Evolutionary conservation across 1,140 invertebrate genomes (phyloP).

Genomic region (Drosophila parabipectinata): DNA sequence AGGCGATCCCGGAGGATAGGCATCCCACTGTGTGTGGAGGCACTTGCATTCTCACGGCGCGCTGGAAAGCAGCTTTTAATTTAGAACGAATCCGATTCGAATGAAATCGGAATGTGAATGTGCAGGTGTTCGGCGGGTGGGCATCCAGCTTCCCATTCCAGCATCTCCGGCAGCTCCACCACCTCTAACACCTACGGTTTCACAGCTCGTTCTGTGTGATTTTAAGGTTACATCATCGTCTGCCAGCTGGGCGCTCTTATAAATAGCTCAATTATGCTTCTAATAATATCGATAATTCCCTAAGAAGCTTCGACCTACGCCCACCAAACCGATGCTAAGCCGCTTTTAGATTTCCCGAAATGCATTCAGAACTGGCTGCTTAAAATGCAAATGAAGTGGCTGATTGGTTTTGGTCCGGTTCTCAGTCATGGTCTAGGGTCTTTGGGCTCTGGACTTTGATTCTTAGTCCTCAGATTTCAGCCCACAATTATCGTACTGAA

Average conservation of each 20-base stretch:
- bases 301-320: conserved; percentile 46
- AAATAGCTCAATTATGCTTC: conserved; percentile 78
- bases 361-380: conserved; percentile 48
- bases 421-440: conserved; percentile 23
- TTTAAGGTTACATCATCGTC: conserved; percentile 44
- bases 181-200: conserved; percentile 69
- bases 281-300: conserved; percentile 75
- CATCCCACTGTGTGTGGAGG: conserved; percentile 59
- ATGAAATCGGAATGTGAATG: conserved; percentile 29
- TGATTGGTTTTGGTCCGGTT: conserved; percentile 67
- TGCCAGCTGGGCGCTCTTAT: conserved; percentile 29
- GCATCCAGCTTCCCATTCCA: conserved; percentile 31
- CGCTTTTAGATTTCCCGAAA: conserved; percentile 41
- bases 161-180: conserved; percentile 28
- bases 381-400: conserved; percentile 77
- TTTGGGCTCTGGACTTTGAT: background rate
- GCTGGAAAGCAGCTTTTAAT: conserved; percentile 77
- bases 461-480: conserved; percentile 9
- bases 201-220: conserved; percentile 65
- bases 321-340: conserved; percentile 53
- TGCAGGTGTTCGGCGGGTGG: conserved; percentile 58
- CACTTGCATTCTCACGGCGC: conserved; percentile 27
- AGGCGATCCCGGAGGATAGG: conserved; percentile 13
- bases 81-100: conserved; percentile 50
- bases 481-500: conserved; percentile 57